Evolutionary conservation across 2,797 vertebrate species (phyloP).

Genomic region (Myotis daubentonii): DNA sequence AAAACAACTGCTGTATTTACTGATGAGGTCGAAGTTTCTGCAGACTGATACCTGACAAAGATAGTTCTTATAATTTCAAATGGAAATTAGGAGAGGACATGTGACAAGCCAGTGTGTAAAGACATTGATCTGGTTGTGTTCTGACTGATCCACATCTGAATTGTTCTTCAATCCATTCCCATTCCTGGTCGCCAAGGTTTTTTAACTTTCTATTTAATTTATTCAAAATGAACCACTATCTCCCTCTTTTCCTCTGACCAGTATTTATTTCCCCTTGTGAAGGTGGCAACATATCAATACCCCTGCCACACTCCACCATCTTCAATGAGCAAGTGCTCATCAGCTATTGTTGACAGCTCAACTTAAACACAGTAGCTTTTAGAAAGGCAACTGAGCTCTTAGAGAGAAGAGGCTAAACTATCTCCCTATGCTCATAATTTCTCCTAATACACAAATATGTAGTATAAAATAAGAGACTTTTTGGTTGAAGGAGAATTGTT

Average conservation of each 20-base stretch:
- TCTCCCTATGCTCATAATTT: not conserved
- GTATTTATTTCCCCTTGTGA: not conserved
- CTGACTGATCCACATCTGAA: not conserved
- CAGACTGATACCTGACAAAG: not conserved
- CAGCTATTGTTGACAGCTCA: not conserved
- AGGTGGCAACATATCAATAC: not conserved
- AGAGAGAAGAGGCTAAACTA: too few species aligned
- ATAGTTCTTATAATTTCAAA: not conserved
- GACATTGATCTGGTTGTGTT: not conserved
- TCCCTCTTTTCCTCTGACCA: accelerated
- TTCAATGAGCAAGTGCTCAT: not conserved
- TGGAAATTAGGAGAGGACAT: not conserved
- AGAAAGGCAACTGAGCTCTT: not conserved
- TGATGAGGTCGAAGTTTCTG: not conserved
- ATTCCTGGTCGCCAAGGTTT: not conserved
- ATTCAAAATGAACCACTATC: not conserved
- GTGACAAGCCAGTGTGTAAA: not conserved
- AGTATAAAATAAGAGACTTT: not conserved
- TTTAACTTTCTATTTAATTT: not conserved
- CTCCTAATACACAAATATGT: not conserved
- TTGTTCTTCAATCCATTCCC: not conserved
- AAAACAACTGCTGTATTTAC: not conserved
- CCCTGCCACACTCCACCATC: accelerated
- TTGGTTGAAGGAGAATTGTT: not conserved
- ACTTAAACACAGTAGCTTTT: not conserved